These are phyloP conservation scores for Carduelis carduelis DNA, from an alignment of 2,797 vertebrate genomes.

Conservation along the genomic window DNA sequence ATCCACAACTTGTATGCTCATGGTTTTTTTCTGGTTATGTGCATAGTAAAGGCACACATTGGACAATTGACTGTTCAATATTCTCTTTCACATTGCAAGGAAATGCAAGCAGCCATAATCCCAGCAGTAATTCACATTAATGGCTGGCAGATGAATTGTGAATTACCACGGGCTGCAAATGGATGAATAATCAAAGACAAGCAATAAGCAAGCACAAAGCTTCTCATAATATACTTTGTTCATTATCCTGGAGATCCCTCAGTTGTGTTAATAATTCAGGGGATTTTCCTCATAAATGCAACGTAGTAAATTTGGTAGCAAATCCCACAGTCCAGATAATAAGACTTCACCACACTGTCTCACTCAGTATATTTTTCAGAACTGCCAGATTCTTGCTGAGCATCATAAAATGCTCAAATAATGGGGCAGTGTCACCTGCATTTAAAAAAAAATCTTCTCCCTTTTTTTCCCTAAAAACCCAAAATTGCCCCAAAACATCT, in stretches of 20 bases:
- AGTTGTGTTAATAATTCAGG: neutral
- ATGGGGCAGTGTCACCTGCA: neutral
- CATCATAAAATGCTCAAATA: neutral
- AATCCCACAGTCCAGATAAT: neutral
- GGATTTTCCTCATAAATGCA: neutral
- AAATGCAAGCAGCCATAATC: neutral
- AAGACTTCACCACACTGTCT: neutral
- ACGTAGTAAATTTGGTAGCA: neutral
- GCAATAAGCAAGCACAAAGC: neutral
- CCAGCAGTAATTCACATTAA: neutral
- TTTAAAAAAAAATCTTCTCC: neutral
- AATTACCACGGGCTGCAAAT: neutral
- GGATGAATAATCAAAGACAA: neutral
- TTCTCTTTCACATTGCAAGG: neutral
- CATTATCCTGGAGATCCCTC: neutral
- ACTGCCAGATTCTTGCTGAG: neutral
- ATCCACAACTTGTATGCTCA: neutral
- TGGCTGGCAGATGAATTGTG: slow-evolving; percentile 10
- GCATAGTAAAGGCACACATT: neutral
- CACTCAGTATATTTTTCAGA: neutral
- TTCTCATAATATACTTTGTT: neutral
- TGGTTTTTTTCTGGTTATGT: neutral
- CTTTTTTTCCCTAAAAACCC: rapidly evolving
- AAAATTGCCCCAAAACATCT: neutral
- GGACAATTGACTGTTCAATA: neutral